These are phyloP conservation scores for Gadus chalcogrammus DNA, from an alignment of 2,113 vertebrate genomes.

Conservation along the genomic window DNA sequence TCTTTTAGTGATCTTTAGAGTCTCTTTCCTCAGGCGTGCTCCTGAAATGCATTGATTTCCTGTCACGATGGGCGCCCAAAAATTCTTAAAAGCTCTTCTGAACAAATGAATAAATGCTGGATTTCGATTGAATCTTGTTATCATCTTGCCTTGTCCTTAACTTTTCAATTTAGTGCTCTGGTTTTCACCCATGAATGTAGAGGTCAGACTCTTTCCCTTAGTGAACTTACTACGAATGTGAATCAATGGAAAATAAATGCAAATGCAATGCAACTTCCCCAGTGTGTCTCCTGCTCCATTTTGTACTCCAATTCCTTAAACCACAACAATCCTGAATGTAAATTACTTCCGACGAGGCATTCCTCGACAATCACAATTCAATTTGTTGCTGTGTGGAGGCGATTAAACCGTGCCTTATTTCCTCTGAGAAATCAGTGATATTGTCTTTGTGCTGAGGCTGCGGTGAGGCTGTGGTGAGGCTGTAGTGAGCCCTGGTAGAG, in stretches of 20 bases:
- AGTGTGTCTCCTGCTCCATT: conserved; percentile 7
- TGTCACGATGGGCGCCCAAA: neutral
- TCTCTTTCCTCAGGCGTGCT: neutral
- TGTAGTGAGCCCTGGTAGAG: conserved; percentile 22
- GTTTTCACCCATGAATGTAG: conserved; percentile 53
- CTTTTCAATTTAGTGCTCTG: conserved; percentile 50
- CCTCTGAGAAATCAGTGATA: neutral
- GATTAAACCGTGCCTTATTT: neutral
- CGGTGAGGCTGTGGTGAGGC: too few species aligned
- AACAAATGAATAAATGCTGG: neutral
- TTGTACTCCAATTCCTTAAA: conserved; percentile 19
- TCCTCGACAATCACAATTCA: too few species aligned
- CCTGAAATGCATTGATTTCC: neutral
- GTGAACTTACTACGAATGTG: conserved; percentile 76
- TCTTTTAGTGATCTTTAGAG: too few species aligned
- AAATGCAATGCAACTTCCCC: conserved; percentile 74
- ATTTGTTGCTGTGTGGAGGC: neutral
- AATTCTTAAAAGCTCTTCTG: neutral
- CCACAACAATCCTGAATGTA: neutral
- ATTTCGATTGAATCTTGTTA: neutral
- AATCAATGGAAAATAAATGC: conserved; percentile 76
- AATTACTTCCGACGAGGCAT: neutral
- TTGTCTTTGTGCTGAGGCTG: conserved; percentile 2
- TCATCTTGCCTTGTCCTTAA: conserved; percentile 50
- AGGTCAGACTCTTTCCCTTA: conserved; percentile 64